Conservation (phyloP, 2,797 vertebrate species). For the Anisognathus igniventris region DNA sequence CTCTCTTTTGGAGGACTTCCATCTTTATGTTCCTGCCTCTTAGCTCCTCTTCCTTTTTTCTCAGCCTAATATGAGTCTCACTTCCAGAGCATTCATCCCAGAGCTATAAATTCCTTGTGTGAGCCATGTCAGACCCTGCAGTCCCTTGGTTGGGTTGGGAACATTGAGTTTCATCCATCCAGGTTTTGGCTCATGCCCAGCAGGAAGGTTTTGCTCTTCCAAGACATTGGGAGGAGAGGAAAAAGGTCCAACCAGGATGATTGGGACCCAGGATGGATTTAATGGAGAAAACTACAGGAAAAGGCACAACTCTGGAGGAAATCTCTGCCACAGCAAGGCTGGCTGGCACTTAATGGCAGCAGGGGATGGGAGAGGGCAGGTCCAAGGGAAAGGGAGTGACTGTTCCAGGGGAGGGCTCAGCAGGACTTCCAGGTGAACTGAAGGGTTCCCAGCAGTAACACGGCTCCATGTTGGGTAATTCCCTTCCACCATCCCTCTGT, state of each 20-base stretch:
- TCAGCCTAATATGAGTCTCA: not conserved
- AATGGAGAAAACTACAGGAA: not conserved
- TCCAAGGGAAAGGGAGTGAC: not conserved
- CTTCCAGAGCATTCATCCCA: not conserved
- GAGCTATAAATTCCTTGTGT: not conserved
- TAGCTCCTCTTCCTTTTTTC: not conserved
- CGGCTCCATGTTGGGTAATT: not conserved
- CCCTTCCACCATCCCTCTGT: not conserved
- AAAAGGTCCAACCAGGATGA: not conserved
- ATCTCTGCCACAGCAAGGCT: not conserved
- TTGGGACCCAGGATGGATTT: not conserved
- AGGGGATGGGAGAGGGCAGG: not conserved
- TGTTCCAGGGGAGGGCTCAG: fast-evolving
- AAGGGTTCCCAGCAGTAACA: not conserved
- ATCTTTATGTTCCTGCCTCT: not conserved
- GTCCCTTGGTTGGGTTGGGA: not conserved
- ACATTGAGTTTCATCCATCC: not conserved
- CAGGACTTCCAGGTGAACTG: not conserved
- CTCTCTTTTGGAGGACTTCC: conserved; percentile 22
- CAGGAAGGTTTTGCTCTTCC: not conserved
- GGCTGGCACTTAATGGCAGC: not conserved
- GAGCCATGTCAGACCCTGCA: not conserved
- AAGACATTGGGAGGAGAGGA: not conserved
- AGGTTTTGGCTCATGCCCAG: not conserved
- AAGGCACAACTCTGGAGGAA: not conserved